Evolutionary conservation across 2,888 invertebrate genomes (phyloP), one percentile per base, ranked within the genome.

Genomic region (Lasioglossum morio): DNA sequence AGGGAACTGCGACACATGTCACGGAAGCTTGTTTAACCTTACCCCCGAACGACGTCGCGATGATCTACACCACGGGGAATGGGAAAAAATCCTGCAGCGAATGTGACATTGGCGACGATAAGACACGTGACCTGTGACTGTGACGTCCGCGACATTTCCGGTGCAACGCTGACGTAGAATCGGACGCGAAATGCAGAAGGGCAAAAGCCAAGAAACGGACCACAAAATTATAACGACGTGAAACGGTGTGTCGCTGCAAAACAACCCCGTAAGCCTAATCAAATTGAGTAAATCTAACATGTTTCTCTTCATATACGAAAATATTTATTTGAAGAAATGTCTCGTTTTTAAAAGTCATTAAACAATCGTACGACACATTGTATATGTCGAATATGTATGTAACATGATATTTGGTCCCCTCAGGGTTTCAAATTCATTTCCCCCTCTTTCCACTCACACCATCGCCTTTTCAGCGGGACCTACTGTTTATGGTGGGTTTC

Each of bases 91-190:
- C 57, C 43, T 86, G 78, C 72, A 81, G 12, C 66, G 80, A 85
- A 79, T 70, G 72, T 75, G 85, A 82, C 85, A 73, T 63, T 66
- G 14, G 27, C 46, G 72, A 60, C 74, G 89, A 90, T 90, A 90
- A 87, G 84, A 78, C 48, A 43, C 40, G 69, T 34, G 37, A 34
- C 34, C 73, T 43, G 88, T 79, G 79, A 81, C 79, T 43, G 85
- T 79, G 79, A 81, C 79, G 79, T 72, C 37, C 57, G 43, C 60
- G 81, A 89, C 89, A 81, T 75, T 86, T 84, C 34, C 69, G 30
- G n/a, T 40, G 72, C 69, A 76, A 48, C 77, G 74, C 72, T 80
- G 30, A 48, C 69, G 37, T n/a, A 27, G 70, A 84, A 77, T 40
- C 66, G 77, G 48, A 30, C 60, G 30, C 34, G 37, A 57, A 60